phyloP scores from a whole-genome alignment of 2,113 vertebrate genomes.

The Grammomys surdaster region DNA sequence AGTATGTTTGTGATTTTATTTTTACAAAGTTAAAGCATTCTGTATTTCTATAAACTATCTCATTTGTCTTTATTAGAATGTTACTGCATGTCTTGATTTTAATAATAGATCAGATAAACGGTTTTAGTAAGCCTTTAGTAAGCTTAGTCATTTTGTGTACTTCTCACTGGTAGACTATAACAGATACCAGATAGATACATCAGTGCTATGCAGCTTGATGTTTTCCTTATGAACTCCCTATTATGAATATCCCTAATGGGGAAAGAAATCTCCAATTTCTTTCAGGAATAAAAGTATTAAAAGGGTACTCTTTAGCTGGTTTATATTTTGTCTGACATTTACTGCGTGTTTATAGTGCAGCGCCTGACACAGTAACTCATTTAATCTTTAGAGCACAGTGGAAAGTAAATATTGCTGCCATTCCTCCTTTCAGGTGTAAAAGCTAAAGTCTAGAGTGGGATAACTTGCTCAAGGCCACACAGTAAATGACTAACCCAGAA shows the following conservation, averaged over 20 bases:
- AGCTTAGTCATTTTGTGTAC: conserved; percentile 17
- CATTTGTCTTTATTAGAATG: conserved; percentile 19
- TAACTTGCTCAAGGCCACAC: not conserved
- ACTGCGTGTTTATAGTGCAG: not conserved
- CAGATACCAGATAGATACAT: not conserved
- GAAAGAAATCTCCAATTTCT: conserved; percentile 27
- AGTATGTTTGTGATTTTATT: conserved; percentile 53
- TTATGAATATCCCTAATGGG: not conserved
- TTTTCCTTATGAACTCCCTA: conserved; percentile 18
- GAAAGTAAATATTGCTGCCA: conserved; percentile 2
- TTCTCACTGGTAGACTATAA: not conserved
- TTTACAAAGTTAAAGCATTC: conserved; percentile 56
- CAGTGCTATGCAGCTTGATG: not conserved
- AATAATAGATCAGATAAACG: not conserved
- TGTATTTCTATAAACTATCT: conserved; percentile 48
- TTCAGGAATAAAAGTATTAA: conserved; percentile 47
- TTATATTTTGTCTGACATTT: conserved; percentile 56
- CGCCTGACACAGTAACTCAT: not conserved
- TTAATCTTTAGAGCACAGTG: conserved; percentile 32
- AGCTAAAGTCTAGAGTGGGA: not conserved
- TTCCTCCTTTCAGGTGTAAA: not conserved
- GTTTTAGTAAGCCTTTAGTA: conserved; percentile 50
- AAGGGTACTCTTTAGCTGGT: not conserved
- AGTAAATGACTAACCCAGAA: not conserved
- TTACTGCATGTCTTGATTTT: conserved; percentile 41